Evolutionary conservation across 2,888 invertebrate species (phyloP).

Genomic region (Agrilus cyanescens): DNA sequence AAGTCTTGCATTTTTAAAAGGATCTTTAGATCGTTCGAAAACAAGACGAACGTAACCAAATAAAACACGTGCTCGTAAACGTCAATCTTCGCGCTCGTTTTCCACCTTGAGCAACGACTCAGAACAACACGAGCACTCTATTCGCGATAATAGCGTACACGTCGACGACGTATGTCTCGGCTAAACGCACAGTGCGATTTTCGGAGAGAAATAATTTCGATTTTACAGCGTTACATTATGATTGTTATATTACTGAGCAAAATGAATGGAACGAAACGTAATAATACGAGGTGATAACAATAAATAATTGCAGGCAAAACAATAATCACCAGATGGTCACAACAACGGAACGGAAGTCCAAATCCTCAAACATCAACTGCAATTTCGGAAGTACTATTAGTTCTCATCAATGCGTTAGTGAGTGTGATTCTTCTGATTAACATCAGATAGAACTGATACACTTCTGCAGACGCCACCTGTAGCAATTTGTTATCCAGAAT

Average conservation of each 20-base stretch:
- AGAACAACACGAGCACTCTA: no score
- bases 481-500: no score
- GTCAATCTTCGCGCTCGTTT: constrained; percentile 25
- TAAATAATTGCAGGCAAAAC: no score
- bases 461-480: no score
- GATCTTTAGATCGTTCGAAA: constrained; percentile 28
- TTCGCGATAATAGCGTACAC: background rate
- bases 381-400: no score
- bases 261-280: constrained; percentile 7
- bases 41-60: constrained; percentile 30
- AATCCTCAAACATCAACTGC: no score
- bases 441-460: no score
- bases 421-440: no score
- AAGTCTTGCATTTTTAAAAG: constrained; percentile 32
- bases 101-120: constrained; percentile 6
- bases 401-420: no score
- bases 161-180: constrained; percentile 18
- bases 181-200: constrained; percentile 11
- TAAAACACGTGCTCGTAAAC: constrained; percentile 30
- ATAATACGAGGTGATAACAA: no score
- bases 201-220: constrained; percentile 30
- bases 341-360: no score
- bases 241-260: constrained; percentile 27
- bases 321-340: no score
- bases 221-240: constrained; percentile 30